Conservation (phyloP, 2,888 invertebrate genomes). For the Aspidiotus rigidus region DNA sequence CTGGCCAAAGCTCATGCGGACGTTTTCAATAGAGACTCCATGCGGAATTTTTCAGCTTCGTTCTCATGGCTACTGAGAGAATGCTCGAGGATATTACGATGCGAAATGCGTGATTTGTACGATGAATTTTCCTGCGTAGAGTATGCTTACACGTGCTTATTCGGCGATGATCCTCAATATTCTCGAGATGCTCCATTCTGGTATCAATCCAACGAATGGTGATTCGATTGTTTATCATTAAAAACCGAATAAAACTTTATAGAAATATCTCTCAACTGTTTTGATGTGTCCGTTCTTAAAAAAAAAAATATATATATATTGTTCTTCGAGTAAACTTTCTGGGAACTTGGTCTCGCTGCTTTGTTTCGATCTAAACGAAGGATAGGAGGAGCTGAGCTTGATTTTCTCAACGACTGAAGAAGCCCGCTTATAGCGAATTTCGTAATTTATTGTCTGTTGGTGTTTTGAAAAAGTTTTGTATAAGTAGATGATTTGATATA, state of each 20-base stretch:
- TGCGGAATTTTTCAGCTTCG: conserved; percentile 11
- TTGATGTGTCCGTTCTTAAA: too few species aligned
- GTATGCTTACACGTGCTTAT: conserved; percentile 1
- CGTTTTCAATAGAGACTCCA: background rate
- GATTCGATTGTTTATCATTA: background rate
- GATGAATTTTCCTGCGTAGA: conserved; percentile 16
- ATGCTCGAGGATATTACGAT: background rate
- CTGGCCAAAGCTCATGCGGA: background rate
- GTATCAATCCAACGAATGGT: conserved; percentile 14
- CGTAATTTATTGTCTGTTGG: too few species aligned
- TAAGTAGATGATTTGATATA: too few species aligned
- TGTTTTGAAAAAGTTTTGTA: too few species aligned
- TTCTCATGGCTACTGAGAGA: conserved; percentile 24
- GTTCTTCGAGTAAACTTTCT: too few species aligned
- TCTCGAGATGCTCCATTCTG: background rate
- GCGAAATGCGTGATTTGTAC: conserved; percentile 15
- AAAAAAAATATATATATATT: too few species aligned
- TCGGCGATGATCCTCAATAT: background rate
- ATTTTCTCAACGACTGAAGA: too few species aligned
- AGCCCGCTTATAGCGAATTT: too few species aligned
- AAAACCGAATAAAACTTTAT: background rate
- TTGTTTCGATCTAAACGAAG: background rate
- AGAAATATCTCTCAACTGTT: too few species aligned
- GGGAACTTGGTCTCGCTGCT: too few species aligned
- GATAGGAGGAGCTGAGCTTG: too few species aligned